Conservation (phyloP, 2,113 vertebrate species). For the Thalassarche chlororhynchos region DNA sequence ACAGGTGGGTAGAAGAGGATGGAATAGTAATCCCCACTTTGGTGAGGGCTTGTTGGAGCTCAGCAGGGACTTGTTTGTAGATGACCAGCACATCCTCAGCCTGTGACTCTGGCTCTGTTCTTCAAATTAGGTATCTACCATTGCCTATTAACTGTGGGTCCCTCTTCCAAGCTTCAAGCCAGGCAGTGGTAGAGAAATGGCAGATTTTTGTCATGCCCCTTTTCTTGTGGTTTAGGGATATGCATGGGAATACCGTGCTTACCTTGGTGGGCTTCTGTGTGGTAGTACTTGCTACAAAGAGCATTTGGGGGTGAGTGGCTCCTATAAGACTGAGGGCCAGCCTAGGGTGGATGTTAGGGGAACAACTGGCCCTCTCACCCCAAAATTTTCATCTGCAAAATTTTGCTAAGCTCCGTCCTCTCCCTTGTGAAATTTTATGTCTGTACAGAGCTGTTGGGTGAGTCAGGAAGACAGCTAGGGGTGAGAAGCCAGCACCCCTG, state of each 20-base stretch:
- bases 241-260: not conserved
- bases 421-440: not conserved
- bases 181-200: not conserved
- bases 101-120: not conserved
- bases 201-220: not conserved
- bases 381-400: not conserved
- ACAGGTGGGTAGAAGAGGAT: not conserved
- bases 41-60: not conserved
- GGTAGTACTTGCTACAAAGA: not conserved
- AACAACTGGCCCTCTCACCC: not conserved
- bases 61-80: not conserved
- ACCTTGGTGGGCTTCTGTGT: not conserved
- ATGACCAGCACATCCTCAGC: not conserved
- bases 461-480: not conserved
- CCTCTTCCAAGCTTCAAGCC: not conserved
- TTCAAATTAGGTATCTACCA: not conserved
- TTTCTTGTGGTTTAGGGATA: not conserved
- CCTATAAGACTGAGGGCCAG: not conserved
- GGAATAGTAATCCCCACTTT: not conserved
- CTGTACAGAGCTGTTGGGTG: not conserved
- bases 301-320: not conserved
- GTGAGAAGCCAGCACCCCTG: not conserved
- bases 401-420: not conserved
- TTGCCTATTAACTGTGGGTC: rapidly evolving
- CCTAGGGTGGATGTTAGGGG: not conserved